Base-by-base conservation (phyloP, 2,797 vertebrate genomes). In the Sebastes cheni region DNA sequence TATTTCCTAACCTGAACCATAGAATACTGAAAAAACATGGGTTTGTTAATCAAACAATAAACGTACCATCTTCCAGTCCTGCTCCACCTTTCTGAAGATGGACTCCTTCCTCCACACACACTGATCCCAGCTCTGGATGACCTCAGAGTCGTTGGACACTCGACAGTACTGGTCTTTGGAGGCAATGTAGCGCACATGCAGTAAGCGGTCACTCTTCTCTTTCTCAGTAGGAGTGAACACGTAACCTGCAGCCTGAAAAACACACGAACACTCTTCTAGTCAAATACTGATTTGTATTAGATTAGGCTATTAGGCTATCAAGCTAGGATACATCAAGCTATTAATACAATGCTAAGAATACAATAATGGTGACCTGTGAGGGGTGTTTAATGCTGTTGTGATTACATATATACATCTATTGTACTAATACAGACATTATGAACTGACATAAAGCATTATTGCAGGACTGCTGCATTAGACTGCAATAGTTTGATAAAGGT, bases 41-140 rank as follows among this genome's bases (percentile, higher is more conserved):
- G 5, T n/a, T 14, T 18, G 6, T 34, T 30, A 42, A 25, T 73
- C 59, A 46, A 8, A 32, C 0, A 20, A 10, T 55, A 76, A 73
- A 70, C 93, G 1, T 95, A 99, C 98, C 98, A 97, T 99, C 86
- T 98, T 94, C 98, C 99, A 99, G 86, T 99, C 98, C 5, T 83
- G 88, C 90, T 99, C 98, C 86, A 97, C 93, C 90, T 99, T 99
- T 83, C 97, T 97, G 94, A 96, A 96, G 25, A 99, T 59, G 0
- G 96, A 97, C 72, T 98, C 96, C 72, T 91, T 95, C 64, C 83
- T 96, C 97, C 97, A 99, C 72, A 95, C 92, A 64, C 96, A 97
- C 46, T 91, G 91, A 86, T 98, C 96, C 99, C 98, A 99, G 89
- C 95, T 94, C 70, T 54, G 85, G 75, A 96, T 95, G 68, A 91